These are phyloP conservation scores for Elanus axillaris DNA, from an alignment of 2,113 vertebrate species.

Conservation along the genomic window DNA sequence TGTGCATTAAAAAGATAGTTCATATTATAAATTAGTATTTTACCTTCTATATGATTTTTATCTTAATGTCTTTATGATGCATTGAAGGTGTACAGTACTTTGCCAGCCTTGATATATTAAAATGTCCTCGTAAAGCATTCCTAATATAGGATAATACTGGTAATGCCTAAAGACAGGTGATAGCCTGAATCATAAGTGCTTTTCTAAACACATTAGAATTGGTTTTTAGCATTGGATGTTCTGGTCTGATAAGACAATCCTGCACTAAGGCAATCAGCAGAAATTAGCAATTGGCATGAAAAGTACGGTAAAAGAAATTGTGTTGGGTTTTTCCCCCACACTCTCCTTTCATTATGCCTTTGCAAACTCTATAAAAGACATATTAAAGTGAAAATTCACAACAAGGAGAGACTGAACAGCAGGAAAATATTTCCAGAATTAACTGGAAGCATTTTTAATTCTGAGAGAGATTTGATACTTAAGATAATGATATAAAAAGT, in stretches of 20 bases:
- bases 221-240: background rate
- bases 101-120: background rate
- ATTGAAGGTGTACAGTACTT: background rate
- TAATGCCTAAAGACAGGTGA: background rate
- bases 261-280: background rate
- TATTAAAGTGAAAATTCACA: background rate
- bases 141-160: background rate
- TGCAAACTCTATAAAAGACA: background rate
- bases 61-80: background rate
- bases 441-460: background rate
- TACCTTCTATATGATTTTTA: background rate
- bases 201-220: background rate
- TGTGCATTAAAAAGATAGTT: background rate
- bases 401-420: background rate
- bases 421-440: background rate
- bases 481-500: background rate
- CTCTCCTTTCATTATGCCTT: background rate
- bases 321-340: background rate
- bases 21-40: background rate
- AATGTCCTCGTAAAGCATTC: background rate
- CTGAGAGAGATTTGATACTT: background rate
- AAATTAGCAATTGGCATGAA: slow-evolving; percentile 3
- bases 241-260: background rate
- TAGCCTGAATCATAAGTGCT: background rate
- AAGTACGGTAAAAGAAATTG: slow-evolving; percentile 19